phyloP scores from a whole-genome alignment of 1,140 invertebrate genomes.

The Heliconius eleuchia region DNA sequence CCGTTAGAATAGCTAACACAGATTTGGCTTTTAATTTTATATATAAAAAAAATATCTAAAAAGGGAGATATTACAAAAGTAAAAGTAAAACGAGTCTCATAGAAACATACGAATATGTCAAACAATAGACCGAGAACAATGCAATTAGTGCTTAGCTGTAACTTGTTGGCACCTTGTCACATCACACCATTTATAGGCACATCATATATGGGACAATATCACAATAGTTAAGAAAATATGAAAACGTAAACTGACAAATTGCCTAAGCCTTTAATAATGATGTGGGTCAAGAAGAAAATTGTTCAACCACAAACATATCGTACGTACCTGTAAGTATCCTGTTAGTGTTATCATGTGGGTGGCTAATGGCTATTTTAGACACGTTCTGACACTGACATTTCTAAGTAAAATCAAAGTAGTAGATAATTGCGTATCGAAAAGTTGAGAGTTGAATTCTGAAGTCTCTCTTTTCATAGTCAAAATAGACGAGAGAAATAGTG shows the following conservation, averaged over 20 bases:
- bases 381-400: too few relatives aligned
- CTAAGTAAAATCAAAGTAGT: too few relatives aligned
- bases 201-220: slow-evolving; percentile 27
- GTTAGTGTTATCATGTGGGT: slow-evolving; percentile 22
- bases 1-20: neutral
- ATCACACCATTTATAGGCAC: slow-evolving; percentile 20
- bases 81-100: neutral
- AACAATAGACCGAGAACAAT: slow-evolving; percentile 52
- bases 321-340: slow-evolving; percentile 41
- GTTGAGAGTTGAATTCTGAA: too few relatives aligned
- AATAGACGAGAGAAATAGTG: too few relatives aligned
- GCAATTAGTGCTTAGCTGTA: slow-evolving; percentile 48
- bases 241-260: slow-evolving; percentile 27
- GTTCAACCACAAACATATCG: slow-evolving; percentile 10
- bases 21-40: neutral
- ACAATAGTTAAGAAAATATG: slow-evolving; percentile 30
- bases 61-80: neutral
- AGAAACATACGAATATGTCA: neutral
- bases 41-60: neutral
- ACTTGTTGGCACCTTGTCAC: slow-evolving; percentile 39
- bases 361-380: neutral
- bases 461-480: too few relatives aligned
- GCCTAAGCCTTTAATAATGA: slow-evolving; percentile 36
- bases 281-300: slow-evolving; percentile 44
- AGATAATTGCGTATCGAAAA: too few relatives aligned